Evolutionary conservation across 2,797 vertebrate species (phyloP), one percentile per base, ranked within the genome.

Genomic region (Molossus molossus): DNA sequence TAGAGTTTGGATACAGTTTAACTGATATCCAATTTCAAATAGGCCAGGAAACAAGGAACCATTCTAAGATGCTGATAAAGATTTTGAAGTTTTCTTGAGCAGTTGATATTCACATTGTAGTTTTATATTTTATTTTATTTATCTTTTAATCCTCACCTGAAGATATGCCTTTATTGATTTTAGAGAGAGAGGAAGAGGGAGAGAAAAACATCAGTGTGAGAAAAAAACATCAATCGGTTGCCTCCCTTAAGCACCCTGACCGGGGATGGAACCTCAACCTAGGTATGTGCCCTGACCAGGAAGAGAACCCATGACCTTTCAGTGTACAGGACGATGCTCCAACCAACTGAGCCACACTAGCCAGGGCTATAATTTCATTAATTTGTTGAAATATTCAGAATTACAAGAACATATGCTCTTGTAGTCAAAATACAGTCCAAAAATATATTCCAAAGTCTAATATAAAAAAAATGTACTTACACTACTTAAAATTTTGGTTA

Each of bases 331-430:
- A 9, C 9, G 6, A 69, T 20, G n/a, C 33, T 37, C 17, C n/a
- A 67, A 67, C n/a, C 65, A 33, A 67, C n/a, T 33, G 65, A 67
- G 65, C 65, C 17, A 53, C 50, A 53, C 9, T 13, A 53, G 50
- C 50, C 50, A 3, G 9, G 9, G 50, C 50, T 53, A 13, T 53
- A 53, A n/a, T 67, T 67, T 67, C 9, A 67, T 67, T 67, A 33
- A 67, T 75, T 88, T 88, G 37, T 65, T 88, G 53, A 83, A 67
- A 75, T 58, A 29, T 50, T 75, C 69, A 75, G 29, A 60, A 79
- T 67, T 33, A 67, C 8, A 67, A 67, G 65, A 67, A 18, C n/a
- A 67, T 33, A 67, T 67, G 65, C 15, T 67, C 29, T 37, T 57
- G 1, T 13, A 50, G 17, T 83, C 23, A 89, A 88, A 94, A n/a